These are phyloP conservation scores for Eristalis tenax DNA, from an alignment of 2,888 invertebrate genomes.

Conservation along the genomic window DNA sequence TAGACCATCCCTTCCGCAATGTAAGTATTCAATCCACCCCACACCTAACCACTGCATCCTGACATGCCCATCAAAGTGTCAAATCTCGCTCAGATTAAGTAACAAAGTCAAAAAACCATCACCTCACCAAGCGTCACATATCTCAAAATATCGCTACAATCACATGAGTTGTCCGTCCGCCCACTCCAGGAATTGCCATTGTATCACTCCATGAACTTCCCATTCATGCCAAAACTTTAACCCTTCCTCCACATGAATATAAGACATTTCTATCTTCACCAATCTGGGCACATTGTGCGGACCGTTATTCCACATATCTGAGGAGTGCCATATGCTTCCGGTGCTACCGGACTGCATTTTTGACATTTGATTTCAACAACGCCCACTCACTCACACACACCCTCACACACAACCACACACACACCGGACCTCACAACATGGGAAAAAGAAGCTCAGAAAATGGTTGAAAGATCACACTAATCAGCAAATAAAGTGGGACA, in stretches of 20 bases:
- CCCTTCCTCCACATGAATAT: constrained; percentile 40
- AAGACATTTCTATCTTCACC: constrained; percentile 57
- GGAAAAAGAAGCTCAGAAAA: constrained; percentile 27
- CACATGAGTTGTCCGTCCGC: constrained; percentile 7
- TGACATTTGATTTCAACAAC: constrained; percentile 27
- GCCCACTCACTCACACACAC: constrained; percentile 1
- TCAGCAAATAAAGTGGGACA: constrained; percentile 63
- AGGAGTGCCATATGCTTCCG: constrained; percentile 63
- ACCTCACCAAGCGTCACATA: neutral
- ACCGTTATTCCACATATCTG: constrained; percentile 50
- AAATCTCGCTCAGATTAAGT: constrained; percentile 28
- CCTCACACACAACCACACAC: no score
- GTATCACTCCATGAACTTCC: constrained; percentile 66
- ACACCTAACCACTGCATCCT: neutral
- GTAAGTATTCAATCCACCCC: neutral
- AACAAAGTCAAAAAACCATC: constrained; percentile 10
- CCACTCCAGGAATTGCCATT: constrained; percentile 38
- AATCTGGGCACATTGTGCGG: constrained; percentile 33
- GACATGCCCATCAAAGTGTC: constrained; percentile 11
- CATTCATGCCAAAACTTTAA: constrained; percentile 66
- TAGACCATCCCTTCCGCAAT: neutral
- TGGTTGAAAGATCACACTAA: constrained; percentile 63
- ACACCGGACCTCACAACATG: no score
- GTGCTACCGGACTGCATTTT: constrained; percentile 48
- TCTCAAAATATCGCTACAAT: constrained; percentile 1